phyloP scores from a whole-genome alignment of 1,140 invertebrate species.

The Platyura marginata region DNA sequence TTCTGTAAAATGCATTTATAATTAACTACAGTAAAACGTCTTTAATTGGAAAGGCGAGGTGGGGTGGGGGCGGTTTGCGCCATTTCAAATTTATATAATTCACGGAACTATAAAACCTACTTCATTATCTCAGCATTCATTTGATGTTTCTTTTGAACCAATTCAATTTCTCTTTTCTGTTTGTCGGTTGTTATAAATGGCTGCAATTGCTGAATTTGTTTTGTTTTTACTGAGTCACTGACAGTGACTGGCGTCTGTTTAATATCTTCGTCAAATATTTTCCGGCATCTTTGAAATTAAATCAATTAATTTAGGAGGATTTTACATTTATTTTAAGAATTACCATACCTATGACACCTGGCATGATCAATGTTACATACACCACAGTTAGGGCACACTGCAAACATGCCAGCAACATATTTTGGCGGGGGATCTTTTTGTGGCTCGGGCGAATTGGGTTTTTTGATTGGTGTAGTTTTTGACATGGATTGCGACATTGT shows the following conservation, averaged over 20 bases:
- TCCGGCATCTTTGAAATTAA: constrained; percentile 26
- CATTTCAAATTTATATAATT: background rate
- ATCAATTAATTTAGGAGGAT: background rate
- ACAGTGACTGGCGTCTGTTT: constrained; percentile 28
- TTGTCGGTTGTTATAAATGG: constrained; percentile 4
- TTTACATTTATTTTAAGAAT: background rate
- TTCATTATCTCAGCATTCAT: background rate
- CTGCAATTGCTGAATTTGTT: constrained; percentile 17
- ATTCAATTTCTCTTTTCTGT: constrained; percentile 6
- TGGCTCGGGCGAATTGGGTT: constrained; percentile 14
- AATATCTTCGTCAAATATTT: constrained; percentile 34
- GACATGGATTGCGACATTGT: background rate
- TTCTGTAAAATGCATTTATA: background rate
- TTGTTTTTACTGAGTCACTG: constrained; percentile 13
- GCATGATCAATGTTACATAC: constrained; percentile 51
- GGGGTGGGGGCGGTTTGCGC: background rate
- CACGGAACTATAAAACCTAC: background rate
- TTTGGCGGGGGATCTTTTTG: constrained; percentile 30
- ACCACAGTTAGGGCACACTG: constrained; percentile 51
- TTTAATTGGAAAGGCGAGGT: background rate
- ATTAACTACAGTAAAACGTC: background rate
- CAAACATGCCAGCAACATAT: constrained; percentile 43
- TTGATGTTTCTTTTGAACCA: constrained; percentile 6
- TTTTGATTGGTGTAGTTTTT: constrained; percentile 4
- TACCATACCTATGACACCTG: constrained; percentile 39